A percentile compares a stretch with the other conserved stretches of the same genome.
Evolutionary conservation across 2,888 invertebrate genomes (phyloP).

Genomic region (Unio pictorum): DNA sequence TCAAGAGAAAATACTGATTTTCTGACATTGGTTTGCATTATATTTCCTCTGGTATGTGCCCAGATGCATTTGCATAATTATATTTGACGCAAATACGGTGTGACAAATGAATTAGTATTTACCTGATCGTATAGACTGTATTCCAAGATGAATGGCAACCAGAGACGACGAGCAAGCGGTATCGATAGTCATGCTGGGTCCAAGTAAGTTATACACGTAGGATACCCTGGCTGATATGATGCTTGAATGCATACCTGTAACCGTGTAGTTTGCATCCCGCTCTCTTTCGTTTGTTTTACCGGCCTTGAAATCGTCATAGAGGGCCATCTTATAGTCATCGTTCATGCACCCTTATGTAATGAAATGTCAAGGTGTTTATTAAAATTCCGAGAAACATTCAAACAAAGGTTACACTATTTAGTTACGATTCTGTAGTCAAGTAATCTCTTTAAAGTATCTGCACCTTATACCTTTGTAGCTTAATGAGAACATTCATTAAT

Average conservation of each 20-base stretch:
- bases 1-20: too few relatives aligned
- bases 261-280: slow-evolving; percentile 24
- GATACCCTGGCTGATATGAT: slow-evolving; percentile 48
- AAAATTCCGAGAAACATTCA: neutral
- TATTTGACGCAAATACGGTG: too few relatives aligned
- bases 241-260: slow-evolving; percentile 42
- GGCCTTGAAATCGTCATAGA: neutral
- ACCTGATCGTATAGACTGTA: slow-evolving; percentile 31
- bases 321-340: slow-evolving; percentile 24
- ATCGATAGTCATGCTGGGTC: slow-evolving; percentile 48
- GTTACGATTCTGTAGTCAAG: too few relatives aligned
- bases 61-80: too few relatives aligned
- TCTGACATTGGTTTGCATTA: too few relatives aligned
- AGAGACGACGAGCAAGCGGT: slow-evolving; percentile 55
- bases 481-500: too few relatives aligned
- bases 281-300: neutral
- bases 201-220: slow-evolving; percentile 47
- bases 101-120: too few relatives aligned
- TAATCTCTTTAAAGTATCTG: too few relatives aligned
- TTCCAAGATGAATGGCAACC: slow-evolving; percentile 51
- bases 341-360: slow-evolving; percentile 38
- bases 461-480: too few relatives aligned
- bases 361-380: neutral
- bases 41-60: too few relatives aligned
- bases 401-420: neutral